Percentiles rank a stretch among this genome's conserved stretches.
These are phyloP conservation scores for Tamias sibiricus DNA, from an alignment of 2,113 vertebrate genomes.

Conservation along the genomic window DNA sequence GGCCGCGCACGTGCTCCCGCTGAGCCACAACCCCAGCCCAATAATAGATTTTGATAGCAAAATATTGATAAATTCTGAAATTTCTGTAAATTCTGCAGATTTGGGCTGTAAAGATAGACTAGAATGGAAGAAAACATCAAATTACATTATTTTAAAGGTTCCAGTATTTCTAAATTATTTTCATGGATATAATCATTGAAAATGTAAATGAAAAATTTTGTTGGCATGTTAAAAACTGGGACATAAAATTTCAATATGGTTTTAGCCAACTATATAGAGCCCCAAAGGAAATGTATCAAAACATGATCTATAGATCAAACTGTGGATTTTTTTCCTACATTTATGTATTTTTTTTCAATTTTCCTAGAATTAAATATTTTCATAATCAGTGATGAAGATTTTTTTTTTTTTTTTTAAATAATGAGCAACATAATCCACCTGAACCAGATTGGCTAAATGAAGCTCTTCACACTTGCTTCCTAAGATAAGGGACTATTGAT, in stretches of 20 bases:
- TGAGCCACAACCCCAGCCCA: no score
- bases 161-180: conserved; percentile 31
- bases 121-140: conserved; percentile 18
- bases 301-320: neutral
- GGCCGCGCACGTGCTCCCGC: no score
- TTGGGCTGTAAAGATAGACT: conserved; percentile 92
- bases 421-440: conserved; percentile 24
- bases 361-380: neutral
- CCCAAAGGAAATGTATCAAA: conserved; percentile 22
- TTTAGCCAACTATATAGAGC: neutral
- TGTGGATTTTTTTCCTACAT: neutral
- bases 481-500: conserved; percentile 6
- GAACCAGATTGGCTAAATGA: conserved; percentile 2
- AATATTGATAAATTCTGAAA: conserved; percentile 94
- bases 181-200: neutral
- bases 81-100: conserved; percentile 93
- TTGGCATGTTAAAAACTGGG: conserved; percentile 9
- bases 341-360: neutral
- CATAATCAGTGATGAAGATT: neutral
- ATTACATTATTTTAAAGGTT: conserved; percentile 16
- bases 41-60: conserved; percentile 89
- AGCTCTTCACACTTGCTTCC: no score
- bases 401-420: neutral
- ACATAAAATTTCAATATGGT: neutral
- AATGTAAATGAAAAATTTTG: conserved; percentile 11